These are phyloP conservation scores for Bellardia pandia DNA, from an alignment of 2,888 invertebrate species.

Conservation along the genomic window DNA sequence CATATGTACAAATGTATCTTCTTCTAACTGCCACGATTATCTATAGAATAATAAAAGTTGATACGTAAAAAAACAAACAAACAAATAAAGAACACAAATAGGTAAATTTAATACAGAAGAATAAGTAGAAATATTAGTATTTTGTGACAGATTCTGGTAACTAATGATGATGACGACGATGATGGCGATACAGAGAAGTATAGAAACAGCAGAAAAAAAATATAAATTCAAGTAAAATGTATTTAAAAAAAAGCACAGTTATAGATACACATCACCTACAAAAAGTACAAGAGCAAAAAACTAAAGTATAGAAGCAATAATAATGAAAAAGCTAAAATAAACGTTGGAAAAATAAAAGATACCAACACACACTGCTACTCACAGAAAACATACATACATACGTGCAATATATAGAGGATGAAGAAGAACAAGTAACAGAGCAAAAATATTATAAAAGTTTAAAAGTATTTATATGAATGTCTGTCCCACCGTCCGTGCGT, in stretches of 20 bases:
- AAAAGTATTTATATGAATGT: slow-evolving; percentile 43
- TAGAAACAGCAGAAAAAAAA: slow-evolving; percentile 14
- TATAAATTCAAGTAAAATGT: slow-evolving; percentile 21
- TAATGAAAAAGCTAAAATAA: slow-evolving; percentile 53
- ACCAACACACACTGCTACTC: neutral
- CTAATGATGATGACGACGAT: slow-evolving; percentile 30
- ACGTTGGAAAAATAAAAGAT: slow-evolving; percentile 59
- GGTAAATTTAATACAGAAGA: neutral
- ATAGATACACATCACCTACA: slow-evolving; percentile 72
- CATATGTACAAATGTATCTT: neutral
- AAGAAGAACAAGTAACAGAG: slow-evolving; percentile 44
- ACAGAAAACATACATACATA: neutral
- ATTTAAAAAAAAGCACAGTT: slow-evolving; percentile 53
- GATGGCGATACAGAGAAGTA: neutral
- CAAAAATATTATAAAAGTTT: slow-evolving; percentile 52
- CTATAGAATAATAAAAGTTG: neutral
- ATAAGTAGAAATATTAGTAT: neutral
- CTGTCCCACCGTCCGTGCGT: neutral
- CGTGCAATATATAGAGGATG: slow-evolving; percentile 12
- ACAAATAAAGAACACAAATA: neutral
- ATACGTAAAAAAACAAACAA: neutral
- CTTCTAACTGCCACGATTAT: neutral
- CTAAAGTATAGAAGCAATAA: slow-evolving; percentile 45
- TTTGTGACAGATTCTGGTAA: slow-evolving; percentile 37
- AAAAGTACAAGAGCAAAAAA: slow-evolving; percentile 51